Evolutionary conservation across 2,888 invertebrate genomes (phyloP).

Genomic region (Stenodema calcarata): DNA sequence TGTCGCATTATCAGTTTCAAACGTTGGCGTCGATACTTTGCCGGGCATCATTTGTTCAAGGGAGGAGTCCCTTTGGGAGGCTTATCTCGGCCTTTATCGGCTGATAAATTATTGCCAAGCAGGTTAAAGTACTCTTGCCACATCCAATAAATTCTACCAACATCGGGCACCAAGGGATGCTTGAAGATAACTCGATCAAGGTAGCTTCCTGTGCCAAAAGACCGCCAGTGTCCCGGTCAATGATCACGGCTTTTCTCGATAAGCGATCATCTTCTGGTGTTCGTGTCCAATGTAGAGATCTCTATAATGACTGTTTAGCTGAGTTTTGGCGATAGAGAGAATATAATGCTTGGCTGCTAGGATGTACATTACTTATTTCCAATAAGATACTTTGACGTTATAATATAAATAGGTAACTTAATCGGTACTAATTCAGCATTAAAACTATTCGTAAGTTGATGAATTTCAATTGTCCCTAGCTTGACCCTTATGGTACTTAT

Average conservation of each 20-base stretch:
- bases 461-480: no score
- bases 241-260: not conserved
- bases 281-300: not conserved
- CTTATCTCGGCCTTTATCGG: constrained; percentile 31
- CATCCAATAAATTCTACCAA: constrained; percentile 23
- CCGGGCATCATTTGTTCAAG: constrained; percentile 26
- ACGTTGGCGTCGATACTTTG: not conserved
- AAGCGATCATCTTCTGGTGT: not conserved
- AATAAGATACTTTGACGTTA: no score
- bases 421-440: no score
- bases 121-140: constrained; percentile 18
- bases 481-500: no score
- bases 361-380: no score
- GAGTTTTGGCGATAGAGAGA: no score
- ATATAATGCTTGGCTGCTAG: no score
- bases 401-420: no score
- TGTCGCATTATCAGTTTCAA: constrained; percentile 6
- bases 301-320: no score
- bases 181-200: constrained; percentile 42
- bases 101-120: constrained; percentile 20
- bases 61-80: constrained; percentile 4
- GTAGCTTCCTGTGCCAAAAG: constrained; percentile 33
- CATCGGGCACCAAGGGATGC: constrained; percentile 3
- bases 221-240: not conserved
- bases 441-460: no score